Conservation (phyloP, 2,113 vertebrate species). For the Martes martes region DNA sequence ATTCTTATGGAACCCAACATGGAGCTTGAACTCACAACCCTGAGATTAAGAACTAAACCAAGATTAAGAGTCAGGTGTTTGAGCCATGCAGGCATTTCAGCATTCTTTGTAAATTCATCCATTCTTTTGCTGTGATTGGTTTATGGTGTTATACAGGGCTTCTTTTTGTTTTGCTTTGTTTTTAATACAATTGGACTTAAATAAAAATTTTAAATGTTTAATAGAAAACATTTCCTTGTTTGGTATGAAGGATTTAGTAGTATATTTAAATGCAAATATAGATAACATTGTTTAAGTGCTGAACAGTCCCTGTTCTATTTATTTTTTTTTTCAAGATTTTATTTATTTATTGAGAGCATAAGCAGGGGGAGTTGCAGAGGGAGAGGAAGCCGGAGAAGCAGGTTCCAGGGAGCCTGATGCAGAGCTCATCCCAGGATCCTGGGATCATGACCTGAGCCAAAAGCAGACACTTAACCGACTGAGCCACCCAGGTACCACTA, state of each 20-base stretch:
- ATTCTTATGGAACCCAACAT: background rate
- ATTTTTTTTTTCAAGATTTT: background rate
- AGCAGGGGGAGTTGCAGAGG: background rate
- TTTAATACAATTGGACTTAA: background rate
- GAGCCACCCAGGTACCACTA: background rate
- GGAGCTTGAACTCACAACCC: background rate
- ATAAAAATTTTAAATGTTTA: background rate
- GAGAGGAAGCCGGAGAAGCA: background rate
- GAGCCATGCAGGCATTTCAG: background rate
- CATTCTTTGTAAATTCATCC: background rate
- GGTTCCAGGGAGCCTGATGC: background rate
- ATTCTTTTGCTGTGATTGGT: background rate
- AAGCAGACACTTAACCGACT: no score
- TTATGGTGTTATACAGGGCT: background rate
- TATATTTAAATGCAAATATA: background rate
- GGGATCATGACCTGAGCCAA: no score
- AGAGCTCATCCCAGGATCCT: background rate
- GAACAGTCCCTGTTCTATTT: background rate
- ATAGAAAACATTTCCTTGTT: background rate
- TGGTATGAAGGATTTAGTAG: background rate
- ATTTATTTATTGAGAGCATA: background rate
- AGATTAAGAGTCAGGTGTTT: background rate
- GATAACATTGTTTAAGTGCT: background rate
- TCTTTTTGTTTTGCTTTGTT: background rate
- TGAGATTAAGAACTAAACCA: background rate